Evolutionary conservation across 1,140 invertebrate genomes (phyloP).

Genomic region (Cheumatopsyche charites): DNA sequence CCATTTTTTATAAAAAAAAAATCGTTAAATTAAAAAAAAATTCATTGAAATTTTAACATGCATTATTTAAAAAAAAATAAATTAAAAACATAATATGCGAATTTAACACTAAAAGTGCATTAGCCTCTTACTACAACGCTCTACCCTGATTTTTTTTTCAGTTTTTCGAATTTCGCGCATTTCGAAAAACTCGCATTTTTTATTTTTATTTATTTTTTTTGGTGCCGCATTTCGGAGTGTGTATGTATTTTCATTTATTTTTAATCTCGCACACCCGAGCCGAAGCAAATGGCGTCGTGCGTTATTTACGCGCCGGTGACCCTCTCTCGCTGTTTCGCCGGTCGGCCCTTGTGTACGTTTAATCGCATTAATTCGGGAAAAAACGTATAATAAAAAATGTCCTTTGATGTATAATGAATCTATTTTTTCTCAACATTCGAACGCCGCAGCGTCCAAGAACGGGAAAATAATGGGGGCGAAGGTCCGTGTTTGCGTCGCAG

Average conservation of each 20-base stretch:
- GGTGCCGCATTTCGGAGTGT: neutral
- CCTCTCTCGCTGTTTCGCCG: neutral
- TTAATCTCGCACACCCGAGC: conserved; percentile 21
- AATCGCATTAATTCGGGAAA: conserved; percentile 27
- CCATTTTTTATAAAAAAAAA: too few species aligned
- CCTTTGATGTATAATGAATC: conserved; percentile 20
- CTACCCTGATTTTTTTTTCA: too few species aligned
- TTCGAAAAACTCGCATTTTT: neutral
- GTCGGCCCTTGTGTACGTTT: conserved; percentile 22
- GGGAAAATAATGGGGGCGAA: too few species aligned
- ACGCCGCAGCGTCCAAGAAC: too few species aligned
- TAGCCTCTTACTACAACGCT: too few species aligned
- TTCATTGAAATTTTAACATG: too few species aligned
- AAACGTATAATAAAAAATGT: conserved; percentile 4
- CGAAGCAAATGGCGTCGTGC: conserved; percentile 13
- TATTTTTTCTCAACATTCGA: conserved; percentile 12
- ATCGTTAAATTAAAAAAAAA: too few species aligned
- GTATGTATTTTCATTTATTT: conserved; percentile 27
- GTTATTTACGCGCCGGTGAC: conserved; percentile 30
- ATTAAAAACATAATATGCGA: too few species aligned
- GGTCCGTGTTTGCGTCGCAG: neutral
- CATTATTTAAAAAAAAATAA: too few species aligned
- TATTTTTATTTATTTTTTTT: too few species aligned
- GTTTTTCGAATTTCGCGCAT: neutral
- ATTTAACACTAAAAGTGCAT: too few species aligned